phyloP scores from a whole-genome alignment of 2,113 vertebrate genomes.

The Periophthalmodon schlosseri region DNA sequence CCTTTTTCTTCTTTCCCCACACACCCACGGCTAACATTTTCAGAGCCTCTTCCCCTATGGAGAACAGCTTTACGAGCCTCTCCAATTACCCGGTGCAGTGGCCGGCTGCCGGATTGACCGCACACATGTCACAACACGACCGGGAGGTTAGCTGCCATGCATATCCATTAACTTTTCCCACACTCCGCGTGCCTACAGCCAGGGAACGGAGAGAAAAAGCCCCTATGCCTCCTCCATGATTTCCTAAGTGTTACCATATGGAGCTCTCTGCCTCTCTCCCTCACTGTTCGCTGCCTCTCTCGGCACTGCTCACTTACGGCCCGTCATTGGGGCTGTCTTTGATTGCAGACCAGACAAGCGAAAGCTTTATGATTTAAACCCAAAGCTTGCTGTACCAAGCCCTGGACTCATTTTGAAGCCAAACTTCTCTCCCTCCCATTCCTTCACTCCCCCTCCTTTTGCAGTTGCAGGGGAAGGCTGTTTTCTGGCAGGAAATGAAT shows the following conservation, averaged over 20 bases:
- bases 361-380: slow-evolving; percentile 87
- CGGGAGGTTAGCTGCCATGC: slow-evolving; percentile 87
- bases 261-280: slow-evolving; percentile 65
- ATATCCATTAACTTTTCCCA: slow-evolving; percentile 95
- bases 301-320: slow-evolving; percentile 50
- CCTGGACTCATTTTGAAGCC: slow-evolving; percentile 86
- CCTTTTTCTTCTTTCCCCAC: slow-evolving; percentile 20
- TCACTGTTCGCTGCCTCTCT: slow-evolving; percentile 52
- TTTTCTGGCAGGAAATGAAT: slow-evolving; percentile 99
- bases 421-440: slow-evolving; percentile 71
- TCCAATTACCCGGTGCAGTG: slow-evolving; percentile 74
- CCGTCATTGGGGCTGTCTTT: slow-evolving; percentile 77
- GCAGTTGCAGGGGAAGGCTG: slow-evolving; percentile 88
- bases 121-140: slow-evolving; percentile 81
- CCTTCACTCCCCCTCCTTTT: slow-evolving; percentile 53
- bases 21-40: slow-evolving; percentile 48
- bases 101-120: slow-evolving; percentile 75
- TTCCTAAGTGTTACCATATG: slow-evolving; percentile 95
- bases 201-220: slow-evolving; percentile 54
- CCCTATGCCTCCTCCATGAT: slow-evolving; percentile 87
- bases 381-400: slow-evolving; percentile 86
- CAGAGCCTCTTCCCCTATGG: slow-evolving; percentile 60
- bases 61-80: slow-evolving; percentile 75
- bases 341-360: slow-evolving; percentile 85
- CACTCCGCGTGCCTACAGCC: slow-evolving; percentile 80